Base-by-base conservation (phyloP, 2,113 vertebrate genomes). In the Heterochromis multidens region DNA sequence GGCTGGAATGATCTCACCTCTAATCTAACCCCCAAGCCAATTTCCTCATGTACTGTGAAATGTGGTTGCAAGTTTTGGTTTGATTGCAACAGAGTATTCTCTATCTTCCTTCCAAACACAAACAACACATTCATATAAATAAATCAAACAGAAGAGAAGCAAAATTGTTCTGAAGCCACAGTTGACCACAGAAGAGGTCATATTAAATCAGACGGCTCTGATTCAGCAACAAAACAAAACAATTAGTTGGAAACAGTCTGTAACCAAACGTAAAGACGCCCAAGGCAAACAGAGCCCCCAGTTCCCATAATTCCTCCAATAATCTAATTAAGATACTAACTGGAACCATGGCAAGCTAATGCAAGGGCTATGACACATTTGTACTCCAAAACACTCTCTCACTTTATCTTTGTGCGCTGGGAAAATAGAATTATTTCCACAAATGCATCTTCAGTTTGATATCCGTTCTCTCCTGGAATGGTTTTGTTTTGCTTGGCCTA, bases 241-340 rank as follows among this genome's bases (percentile, higher is more conserved):
- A 88, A 94, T 93, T 88, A 87, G 74, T 60, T 29, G 80, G 31
- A 91, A 87, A 92, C 72, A 70, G 80, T 70, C 62, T 82, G 62
- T 67, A 83, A 87, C 61, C 81, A 70, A 60, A 82, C 63, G 67
- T 78, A 83, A 82, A 89, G 81, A 87, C 57, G 72, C 84, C 65
- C 82, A 77, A 33, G 85, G 87, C 88, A 89, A 90, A 88, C 58
- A 59, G 61, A 87, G 84, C 40, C 80, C 87, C 77, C 77, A 77
- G 77, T 89, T 89, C 72, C 82, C 61, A 80, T 82, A 77, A 91
- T 84, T 90, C 83, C 77, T 79, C 67, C 80, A 87, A 83, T 94
- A 92, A 91, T 90, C 89, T 85, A 87, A 92, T 92, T 91, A 90
- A 80, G 86, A 91, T 86, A 81, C 85, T 93, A 90, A 94, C 87